These are phyloP conservation scores for Drosophila triauraria DNA, from an alignment of 1,140 invertebrate species.

Conservation along the genomic window DNA sequence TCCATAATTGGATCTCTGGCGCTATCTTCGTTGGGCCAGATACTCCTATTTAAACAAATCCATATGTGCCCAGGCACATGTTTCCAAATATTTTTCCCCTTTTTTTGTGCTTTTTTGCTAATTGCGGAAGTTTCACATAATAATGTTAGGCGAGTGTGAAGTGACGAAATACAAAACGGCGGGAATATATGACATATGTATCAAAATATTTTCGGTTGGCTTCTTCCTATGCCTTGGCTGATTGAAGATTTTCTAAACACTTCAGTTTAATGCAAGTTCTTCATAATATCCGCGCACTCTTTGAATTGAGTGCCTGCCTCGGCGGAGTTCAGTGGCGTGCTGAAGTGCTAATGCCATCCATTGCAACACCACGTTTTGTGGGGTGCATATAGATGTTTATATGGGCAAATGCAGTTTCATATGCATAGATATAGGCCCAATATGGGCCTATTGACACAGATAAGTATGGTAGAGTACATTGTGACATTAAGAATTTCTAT, in stretches of 20 bases:
- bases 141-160: slow-evolving; percentile 28
- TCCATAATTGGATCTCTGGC: slow-evolving; percentile 8
- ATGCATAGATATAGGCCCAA: slow-evolving; percentile 41
- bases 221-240: slow-evolving; percentile 8
- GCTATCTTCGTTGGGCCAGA: slow-evolving; percentile 21
- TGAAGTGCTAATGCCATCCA: slow-evolving; percentile 56
- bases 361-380: slow-evolving; percentile 34
- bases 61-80: slow-evolving; percentile 33
- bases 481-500: slow-evolving; percentile 43
- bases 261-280: slow-evolving; percentile 56
- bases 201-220: slow-evolving; percentile 35
- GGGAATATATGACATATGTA: slow-evolving; percentile 36
- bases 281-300: slow-evolving; percentile 46
- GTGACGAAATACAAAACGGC: slow-evolving; percentile 34
- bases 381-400: slow-evolving; percentile 8
- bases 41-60: slow-evolving; percentile 30
- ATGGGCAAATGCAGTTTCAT: slow-evolving; percentile 48
- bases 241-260: slow-evolving; percentile 50
- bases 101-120: slow-evolving; percentile 20
- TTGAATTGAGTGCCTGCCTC: slow-evolving; percentile 39
- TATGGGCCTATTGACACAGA: slow-evolving; percentile 54
- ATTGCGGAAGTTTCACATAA: slow-evolving; percentile 48
- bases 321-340: slow-evolving; percentile 41
- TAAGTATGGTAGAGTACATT: slow-evolving; percentile 43
- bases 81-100: slow-evolving; percentile 39